Conservation (phyloP, 1,140 invertebrate genomes). For the Drosophila prosaltans region DNA sequence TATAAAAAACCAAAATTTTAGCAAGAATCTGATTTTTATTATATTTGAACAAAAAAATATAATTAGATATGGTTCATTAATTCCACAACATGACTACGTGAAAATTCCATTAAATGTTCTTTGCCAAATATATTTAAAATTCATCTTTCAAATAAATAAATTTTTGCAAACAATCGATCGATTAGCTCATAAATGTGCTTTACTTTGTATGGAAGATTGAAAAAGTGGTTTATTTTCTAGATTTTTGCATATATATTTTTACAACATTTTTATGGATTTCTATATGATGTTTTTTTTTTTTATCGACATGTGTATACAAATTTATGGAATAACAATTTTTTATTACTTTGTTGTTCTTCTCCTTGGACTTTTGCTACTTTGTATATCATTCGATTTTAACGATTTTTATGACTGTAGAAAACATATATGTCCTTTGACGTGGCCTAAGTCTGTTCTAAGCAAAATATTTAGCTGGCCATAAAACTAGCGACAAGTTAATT, state of each 20-base stretch:
- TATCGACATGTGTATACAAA: not conserved
- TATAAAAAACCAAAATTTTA: too few relatives aligned
- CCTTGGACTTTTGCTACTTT: not conserved
- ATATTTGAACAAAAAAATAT: too few relatives aligned
- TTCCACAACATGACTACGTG: too few relatives aligned
- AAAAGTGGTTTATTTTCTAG: not conserved
- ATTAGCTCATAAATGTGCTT: not conserved
- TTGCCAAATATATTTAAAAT: too few relatives aligned
- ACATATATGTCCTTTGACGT: not conserved
- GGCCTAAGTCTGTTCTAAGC: not conserved
- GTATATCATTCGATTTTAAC: not conserved
- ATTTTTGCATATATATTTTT: not conserved
- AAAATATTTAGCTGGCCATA: conserved; percentile 1
- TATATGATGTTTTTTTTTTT: not conserved
- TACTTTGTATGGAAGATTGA: not conserved
- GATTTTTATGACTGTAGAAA: not conserved
- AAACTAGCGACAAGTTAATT: conserved; percentile 61
- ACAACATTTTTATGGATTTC: not conserved
- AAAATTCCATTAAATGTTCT: not conserved
- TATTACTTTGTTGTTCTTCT: conserved; percentile 1
- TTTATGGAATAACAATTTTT: conserved; percentile 1
- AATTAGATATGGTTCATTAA: too few relatives aligned
- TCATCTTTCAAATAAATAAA: too few relatives aligned
- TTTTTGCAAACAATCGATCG: not conserved
- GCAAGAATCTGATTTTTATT: too few relatives aligned